phyloP scores from a whole-genome alignment of 2,888 invertebrate genomes.

The Siphlonurus alternatus region DNA sequence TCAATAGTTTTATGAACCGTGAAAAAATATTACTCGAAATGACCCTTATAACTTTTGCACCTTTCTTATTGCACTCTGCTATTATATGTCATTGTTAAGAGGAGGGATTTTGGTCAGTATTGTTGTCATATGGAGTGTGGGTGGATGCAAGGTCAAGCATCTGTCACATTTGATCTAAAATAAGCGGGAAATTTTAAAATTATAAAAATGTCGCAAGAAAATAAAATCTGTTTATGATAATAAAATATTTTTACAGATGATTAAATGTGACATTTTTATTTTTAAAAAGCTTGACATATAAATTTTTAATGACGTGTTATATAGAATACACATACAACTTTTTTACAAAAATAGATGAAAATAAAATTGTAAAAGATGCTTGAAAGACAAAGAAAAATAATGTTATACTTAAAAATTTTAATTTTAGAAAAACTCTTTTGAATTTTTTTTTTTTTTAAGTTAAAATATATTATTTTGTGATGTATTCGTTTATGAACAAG shows the following conservation, averaged over 20 bases:
- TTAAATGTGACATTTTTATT: neutral
- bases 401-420: no score
- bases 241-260: neutral
- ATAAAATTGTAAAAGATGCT: no score
- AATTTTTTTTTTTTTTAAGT: no score
- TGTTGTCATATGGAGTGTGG: neutral
- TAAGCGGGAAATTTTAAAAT: neutral
- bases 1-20: neutral
- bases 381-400: no score
- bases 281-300: neutral
- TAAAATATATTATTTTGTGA: no score
- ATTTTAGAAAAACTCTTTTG: no score
- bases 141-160: neutral
- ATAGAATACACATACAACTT: neutral
- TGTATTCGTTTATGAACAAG: no score
- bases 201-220: neutral
- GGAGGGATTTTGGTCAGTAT: neutral
- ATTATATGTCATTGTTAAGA: neutral
- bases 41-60: neutral
- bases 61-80: neutral
- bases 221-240: neutral
- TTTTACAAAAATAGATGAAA: neutral
- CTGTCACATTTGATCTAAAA: neutral
- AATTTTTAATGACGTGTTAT: neutral
- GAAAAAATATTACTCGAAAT: neutral